Evolutionary conservation across 2,888 invertebrate species (phyloP), one percentile per base, ranked within the genome.

Genomic region (Corbicula japonica): DNA sequence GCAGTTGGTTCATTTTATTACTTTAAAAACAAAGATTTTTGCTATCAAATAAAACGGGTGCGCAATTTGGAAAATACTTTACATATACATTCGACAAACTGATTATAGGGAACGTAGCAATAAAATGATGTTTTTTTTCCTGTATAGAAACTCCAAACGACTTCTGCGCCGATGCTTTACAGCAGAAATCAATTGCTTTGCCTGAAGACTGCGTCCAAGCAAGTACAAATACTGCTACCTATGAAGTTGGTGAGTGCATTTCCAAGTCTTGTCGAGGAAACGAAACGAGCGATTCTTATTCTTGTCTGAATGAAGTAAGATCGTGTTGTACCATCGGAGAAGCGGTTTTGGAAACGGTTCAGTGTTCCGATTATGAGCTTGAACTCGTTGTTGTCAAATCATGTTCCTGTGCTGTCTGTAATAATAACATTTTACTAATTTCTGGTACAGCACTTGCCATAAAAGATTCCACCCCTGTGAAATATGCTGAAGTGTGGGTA

Each of bases 221-320:
- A 12, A 48, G 34, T 5, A 56, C 56, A 32, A 56, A 62, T 26
- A 44, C 62, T 1, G 28, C 63, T n/a, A 63, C 63, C 0, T 48
- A 34, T 34, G 48, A 48, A 10, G 63, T 63, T 23, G 63, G 63
- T 8, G 63, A 63, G 41, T 63, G 63, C 50, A 48, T 63, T 2
- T 21, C 63, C n/a, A 48, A 63, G 35, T 18, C 21, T 8, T 63
- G 63, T 18, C 46, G 63, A 32, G n/a, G n/a, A 48, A n/a, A 32
- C 26, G 12, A 10, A 6, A 12, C 50, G 2, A 34, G 6, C 2
- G 32, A 63, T 21, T n/a, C 12, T 48, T 34, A n/a, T 26, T 5
- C 46, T 2, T 63, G 63, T 35, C 48, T 46, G 15, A 50, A 63
- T 21, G 63, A 35, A 4, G 1, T 35, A 18, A 15, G 21, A 18